phyloP scores from a whole-genome alignment of 2,797 vertebrate species.

The Glossophaga mutica region DNA sequence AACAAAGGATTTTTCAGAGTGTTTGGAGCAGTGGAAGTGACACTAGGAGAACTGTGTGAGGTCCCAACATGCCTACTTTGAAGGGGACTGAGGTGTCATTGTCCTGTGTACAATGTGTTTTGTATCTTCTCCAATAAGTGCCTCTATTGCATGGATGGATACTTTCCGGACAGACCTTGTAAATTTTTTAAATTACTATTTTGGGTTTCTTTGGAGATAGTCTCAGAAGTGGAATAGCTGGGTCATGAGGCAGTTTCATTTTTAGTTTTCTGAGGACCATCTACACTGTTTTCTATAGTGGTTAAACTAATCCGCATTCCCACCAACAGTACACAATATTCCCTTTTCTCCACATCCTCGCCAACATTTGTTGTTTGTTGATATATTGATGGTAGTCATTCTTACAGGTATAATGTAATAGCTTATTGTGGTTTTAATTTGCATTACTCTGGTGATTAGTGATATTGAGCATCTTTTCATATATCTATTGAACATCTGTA shows the following conservation, averaged over 20 bases:
- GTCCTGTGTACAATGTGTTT: background rate
- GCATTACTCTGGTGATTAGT: background rate
- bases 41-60: background rate
- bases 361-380: background rate
- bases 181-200: background rate
- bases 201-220: background rate
- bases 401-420: background rate
- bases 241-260: background rate
- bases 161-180: background rate
- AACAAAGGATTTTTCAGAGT: background rate
- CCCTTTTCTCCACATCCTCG: background rate
- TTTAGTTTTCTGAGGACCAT: background rate
- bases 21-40: background rate
- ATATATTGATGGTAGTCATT: background rate
- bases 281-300: background rate
- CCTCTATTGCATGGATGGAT: background rate
- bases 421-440: background rate
- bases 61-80: background rate
- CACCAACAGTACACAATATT: background rate
- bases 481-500: background rate
- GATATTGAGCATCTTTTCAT: background rate
- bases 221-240: background rate
- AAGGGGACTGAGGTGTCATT: background rate
- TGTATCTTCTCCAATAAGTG: background rate
- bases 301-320: background rate